A percentile compares a stretch with the other conserved stretches of the same genome.
Evolutionary conservation across 2,888 invertebrate genomes (phyloP).

Genomic region (Scaptomyza parva): DNA sequence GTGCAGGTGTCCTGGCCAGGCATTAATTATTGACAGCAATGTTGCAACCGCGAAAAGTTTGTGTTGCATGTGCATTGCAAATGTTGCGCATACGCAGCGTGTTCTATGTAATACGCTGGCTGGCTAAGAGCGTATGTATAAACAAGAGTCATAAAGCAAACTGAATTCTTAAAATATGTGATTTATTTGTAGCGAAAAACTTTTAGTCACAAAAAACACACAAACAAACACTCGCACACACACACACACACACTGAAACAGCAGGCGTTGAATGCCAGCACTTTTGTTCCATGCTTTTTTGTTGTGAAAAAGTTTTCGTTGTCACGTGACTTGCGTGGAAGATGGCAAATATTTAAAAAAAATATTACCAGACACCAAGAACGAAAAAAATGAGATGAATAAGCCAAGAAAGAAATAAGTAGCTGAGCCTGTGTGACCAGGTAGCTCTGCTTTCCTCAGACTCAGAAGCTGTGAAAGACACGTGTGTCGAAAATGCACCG

Average conservation of each 20-base stretch:
- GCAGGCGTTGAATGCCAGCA: neutral
- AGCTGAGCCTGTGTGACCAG: conserved; percentile 37
- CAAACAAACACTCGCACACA: too few relatives aligned
- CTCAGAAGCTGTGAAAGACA: conserved; percentile 10
- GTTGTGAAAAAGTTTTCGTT: conserved; percentile 55
- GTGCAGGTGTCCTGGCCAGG: conserved; percentile 13
- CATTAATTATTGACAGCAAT: conserved; percentile 62
- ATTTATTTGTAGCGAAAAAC: conserved; percentile 69
- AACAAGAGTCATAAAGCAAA: conserved; percentile 74
- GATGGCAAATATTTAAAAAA: conserved; percentile 54
- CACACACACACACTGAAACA: conserved; percentile 22
- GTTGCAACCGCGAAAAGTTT: conserved; percentile 60
- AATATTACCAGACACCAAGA: conserved; percentile 30
- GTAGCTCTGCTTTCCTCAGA: conserved; percentile 21
- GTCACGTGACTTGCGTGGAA: conserved; percentile 68
- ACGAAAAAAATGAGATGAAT: conserved; percentile 4
- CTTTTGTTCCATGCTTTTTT: conserved; percentile 22
- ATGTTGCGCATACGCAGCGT: conserved; percentile 59
- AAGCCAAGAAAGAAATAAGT: conserved; percentile 20
- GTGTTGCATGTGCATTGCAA: conserved; percentile 39
- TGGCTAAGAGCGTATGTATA: conserved; percentile 29
- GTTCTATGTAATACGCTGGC: conserved; percentile 49
- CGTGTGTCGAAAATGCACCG: conserved; percentile 57
- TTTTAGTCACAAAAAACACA: conserved; percentile 22
- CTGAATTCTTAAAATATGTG: conserved; percentile 78